Evolutionary conservation across 2,113 vertebrate species (phyloP).

Genomic region (Phycodurus eques): DNA sequence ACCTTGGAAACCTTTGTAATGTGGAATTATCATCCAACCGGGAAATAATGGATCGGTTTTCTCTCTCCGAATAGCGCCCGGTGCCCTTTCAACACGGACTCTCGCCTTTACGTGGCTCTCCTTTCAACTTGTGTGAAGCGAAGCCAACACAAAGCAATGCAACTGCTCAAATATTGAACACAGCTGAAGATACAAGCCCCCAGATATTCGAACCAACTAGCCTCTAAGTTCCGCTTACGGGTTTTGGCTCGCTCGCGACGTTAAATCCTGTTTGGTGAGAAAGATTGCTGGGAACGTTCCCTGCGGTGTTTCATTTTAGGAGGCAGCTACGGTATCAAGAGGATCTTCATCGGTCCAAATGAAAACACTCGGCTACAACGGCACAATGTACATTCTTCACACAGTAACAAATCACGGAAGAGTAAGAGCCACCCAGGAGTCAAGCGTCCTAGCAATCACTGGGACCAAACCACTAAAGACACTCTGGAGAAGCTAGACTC

Average conservation of each 20-base stretch:
- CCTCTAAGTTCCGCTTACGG: neutral
- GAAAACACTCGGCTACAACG: neutral
- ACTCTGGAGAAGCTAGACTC: neutral
- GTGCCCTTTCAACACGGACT: constrained; percentile 29
- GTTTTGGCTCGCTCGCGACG: neutral
- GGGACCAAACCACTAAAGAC: neutral
- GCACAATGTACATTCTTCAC: constrained; percentile 9
- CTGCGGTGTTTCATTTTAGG: neutral
- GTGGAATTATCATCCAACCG: neutral
- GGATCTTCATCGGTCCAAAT: constrained; percentile 15
- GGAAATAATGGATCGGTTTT: constrained; percentile 19
- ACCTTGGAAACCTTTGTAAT: constrained; percentile 19
- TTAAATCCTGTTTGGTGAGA: constrained; percentile 1
- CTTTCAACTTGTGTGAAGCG: neutral
- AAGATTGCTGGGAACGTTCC: constrained; percentile 8
- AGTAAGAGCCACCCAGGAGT: constrained; percentile 14
- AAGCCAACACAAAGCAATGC: constrained; percentile 4
- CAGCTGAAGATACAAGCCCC: neutral
- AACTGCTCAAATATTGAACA: constrained; percentile 7
- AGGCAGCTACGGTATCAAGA: constrained; percentile 5
- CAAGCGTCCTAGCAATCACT: neutral
- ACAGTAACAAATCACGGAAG: constrained; percentile 1
- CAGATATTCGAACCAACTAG: constrained; percentile 2
- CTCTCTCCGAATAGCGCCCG: constrained; percentile 10
- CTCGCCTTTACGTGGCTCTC: neutral